Evolutionary conservation across 2,797 vertebrate species (phyloP), one percentile per base, ranked within the genome.

Genomic region (Hoplostethus atlanticus): DNA sequence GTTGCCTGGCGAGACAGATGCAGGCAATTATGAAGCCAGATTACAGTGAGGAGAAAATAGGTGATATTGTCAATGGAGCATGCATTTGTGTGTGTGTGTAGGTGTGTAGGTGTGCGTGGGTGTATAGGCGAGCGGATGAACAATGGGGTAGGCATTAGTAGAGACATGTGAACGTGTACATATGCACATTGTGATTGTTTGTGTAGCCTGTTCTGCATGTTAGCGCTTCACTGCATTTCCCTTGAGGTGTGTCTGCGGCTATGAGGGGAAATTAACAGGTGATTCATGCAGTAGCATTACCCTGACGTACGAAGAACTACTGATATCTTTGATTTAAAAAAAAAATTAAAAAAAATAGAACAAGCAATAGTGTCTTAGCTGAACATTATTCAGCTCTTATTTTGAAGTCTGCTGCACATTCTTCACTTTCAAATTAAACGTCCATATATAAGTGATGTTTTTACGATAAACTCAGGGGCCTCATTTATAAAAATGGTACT

Each of bases 1-100:
- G 91, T 92, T 93, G 92, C 91, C 85, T 88, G 67, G 90, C 89
- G 80, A 92, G 90, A 85, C 86, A 84, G 77, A 86, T 83, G 83
- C 76, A 84, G 81, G 85, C 81, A 91, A 91, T 92, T 91, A 91
- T 72, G n/a, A 80, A 85, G 68, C 79, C 48, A 80, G 83, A 89
- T 84, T 85, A 90, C 69, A 82, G 84, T 66, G 86, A 73, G 76
- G 77, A 87, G 84, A 76, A 90, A 90, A 89, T 76, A 80, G 83
- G 84, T 77, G 78, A 89, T 81, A 50, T 71, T 88, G 84, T 90
- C 86, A 91, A 82, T 88, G 87, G 77, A 80, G 85, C 78, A 81
- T 73, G 80, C 48, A 79, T 80, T 13, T 69, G 56, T 65, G 63
- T 64, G 30, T 31, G 46, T 53, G 61, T 51, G 11, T 57, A 28